These are phyloP conservation scores for Oreocharis arfaki DNA, from an alignment of 2,113 vertebrate genomes.

Conservation along the genomic window DNA sequence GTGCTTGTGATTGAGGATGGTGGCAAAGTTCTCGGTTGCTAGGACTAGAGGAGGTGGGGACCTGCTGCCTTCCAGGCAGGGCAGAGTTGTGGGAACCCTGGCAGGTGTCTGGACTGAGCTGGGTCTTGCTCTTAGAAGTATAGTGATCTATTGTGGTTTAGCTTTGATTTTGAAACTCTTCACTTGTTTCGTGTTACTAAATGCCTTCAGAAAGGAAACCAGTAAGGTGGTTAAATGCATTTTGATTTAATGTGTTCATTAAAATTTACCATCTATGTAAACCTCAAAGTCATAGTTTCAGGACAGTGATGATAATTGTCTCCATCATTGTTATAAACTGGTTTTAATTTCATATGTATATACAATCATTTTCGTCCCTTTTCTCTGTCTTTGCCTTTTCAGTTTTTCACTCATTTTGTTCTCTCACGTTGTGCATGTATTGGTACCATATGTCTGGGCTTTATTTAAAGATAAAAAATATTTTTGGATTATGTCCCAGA, in stretches of 20 bases:
- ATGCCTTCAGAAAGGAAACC: neutral
- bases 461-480: constrained; percentile 20
- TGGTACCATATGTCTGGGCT: neutral
- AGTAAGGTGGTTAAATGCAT: neutral
- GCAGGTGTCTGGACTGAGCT: neutral
- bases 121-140: neutral
- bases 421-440: accelerated
- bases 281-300: neutral
- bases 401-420: neutral
- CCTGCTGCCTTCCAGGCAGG: neutral
- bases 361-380: neutral
- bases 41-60: neutral
- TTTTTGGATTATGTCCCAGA: constrained; percentile 10
- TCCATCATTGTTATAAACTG: neutral
- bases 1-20: neutral
- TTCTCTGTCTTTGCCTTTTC: neutral
- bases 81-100: neutral
- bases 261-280: neutral
- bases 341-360: neutral
- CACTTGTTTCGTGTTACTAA: neutral
- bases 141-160: neutral
- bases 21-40: neutral
- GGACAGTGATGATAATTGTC: neutral
- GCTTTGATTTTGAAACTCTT: neutral
- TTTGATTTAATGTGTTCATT: neutral